Conservation (phyloP, 2,888 invertebrate genomes). For the Papilio elwesi region DNA sequence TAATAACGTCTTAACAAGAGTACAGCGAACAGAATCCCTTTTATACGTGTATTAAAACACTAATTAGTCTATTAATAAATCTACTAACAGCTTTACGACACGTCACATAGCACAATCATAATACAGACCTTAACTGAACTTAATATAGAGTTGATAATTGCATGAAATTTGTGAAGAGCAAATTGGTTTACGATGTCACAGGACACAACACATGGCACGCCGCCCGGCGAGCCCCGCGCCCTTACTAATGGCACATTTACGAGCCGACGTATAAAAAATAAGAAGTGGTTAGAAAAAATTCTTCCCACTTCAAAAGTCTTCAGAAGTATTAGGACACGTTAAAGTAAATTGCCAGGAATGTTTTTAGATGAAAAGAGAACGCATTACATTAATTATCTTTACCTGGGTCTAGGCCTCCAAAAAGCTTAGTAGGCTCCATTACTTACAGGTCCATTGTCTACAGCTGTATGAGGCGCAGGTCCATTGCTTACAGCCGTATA, state of each 20-base stretch:
- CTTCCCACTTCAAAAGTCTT: conserved; percentile 11
- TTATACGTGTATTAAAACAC: not conserved
- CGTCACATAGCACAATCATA: not conserved
- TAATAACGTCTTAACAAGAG: not conserved
- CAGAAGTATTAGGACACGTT: not conserved
- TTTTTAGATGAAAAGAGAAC: not conserved
- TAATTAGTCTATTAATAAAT: conserved; percentile 10
- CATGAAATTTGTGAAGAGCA: not conserved
- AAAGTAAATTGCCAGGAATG: not conserved
- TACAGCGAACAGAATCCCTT: not conserved
- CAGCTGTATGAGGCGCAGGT: too few relatives aligned
- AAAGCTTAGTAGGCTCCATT: too few relatives aligned
- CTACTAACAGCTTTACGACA: conserved; percentile 4
- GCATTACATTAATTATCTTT: too few relatives aligned
- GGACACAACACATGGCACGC: not conserved
- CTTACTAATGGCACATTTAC: conserved; percentile 10
- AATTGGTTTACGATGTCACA: not conserved
- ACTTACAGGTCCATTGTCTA: too few relatives aligned
- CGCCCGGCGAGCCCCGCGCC: not conserved
- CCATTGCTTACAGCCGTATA: too few relatives aligned
- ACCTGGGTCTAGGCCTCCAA: too few relatives aligned
- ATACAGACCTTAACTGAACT: not conserved
- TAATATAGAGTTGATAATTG: not conserved
- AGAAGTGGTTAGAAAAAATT: conserved; percentile 6
- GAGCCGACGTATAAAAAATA: conserved; percentile 4